A percentile compares a stretch with the other conserved stretches of the same genome.
Evolutionary conservation across 2,888 invertebrate species (phyloP).

Genomic region (Melolontha melolontha): DNA sequence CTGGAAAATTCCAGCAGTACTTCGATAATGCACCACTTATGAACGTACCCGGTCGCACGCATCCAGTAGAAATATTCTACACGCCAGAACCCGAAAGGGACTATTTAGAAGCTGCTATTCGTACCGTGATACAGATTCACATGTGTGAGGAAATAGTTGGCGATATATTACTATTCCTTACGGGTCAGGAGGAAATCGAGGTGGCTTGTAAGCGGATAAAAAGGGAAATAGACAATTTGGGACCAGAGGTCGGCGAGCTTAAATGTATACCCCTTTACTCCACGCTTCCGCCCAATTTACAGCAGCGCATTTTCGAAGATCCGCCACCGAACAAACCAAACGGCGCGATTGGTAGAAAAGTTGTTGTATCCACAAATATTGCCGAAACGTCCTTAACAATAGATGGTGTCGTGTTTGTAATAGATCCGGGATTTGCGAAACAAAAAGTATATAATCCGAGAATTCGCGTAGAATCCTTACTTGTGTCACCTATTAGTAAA

Average conservation of each 20-base stretch:
- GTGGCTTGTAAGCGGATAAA: slow-evolving; percentile 98
- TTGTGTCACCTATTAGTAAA: slow-evolving; percentile 99
- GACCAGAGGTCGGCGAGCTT: slow-evolving; percentile 96
- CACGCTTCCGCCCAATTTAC: slow-evolving; percentile 95
- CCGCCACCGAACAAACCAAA: slow-evolving; percentile 90
- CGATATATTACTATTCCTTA: slow-evolving; percentile 87
- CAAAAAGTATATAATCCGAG: slow-evolving; percentile 86
- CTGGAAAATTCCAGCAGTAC: slow-evolving; percentile 99
- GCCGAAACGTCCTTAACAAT: slow-evolving; percentile 99
- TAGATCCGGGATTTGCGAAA: slow-evolving; percentile 99
- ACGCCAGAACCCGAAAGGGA: slow-evolving; percentile 98
- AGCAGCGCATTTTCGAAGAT: slow-evolving; percentile 97
- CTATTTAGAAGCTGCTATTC: slow-evolving; percentile 97
- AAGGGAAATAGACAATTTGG: slow-evolving; percentile 92
- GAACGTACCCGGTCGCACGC: slow-evolving; percentile 97
- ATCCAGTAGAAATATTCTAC: slow-evolving; percentile 98
- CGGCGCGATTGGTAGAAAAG: slow-evolving; percentile 81
- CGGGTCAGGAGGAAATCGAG: slow-evolving; percentile 93
- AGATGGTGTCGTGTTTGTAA: slow-evolving; percentile 99
- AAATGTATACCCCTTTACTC: slow-evolving; percentile 99
- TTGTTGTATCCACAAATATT: slow-evolving; percentile 98
- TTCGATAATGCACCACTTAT: slow-evolving; percentile 98
- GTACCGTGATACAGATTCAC: slow-evolving; percentile 96
- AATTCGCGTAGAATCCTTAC: slow-evolving; percentile 92
- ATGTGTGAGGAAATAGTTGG: slow-evolving; percentile 94